Conservation (phyloP, 1,140 invertebrate species). For the honey bee (Apis mellifera) region Amel_HAv3.1 CM009940.2:8826001-8826500, state of each 20-base stretch:
- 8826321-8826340: background rate
- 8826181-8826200: background rate
- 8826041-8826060: slow-evolving; percentile 13
- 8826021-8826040: slow-evolving; percentile 28
- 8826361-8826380: slow-evolving; percentile 49
- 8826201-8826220: too few relatives aligned
- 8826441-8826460: slow-evolving; percentile 51
- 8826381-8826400: slow-evolving; percentile 52
- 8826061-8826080: slow-evolving; percentile 34
- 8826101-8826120: slow-evolving; percentile 4
- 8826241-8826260: background rate
- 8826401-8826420: slow-evolving; percentile 57
- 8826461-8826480: slow-evolving; percentile 54
- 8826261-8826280: background rate
- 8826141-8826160: slow-evolving; percentile 49
- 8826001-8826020: background rate
- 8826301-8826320: background rate
- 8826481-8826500: slow-evolving; percentile 62
- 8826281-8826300: background rate
- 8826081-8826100: slow-evolving; percentile 48
- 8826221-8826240: background rate
- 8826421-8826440: slow-evolving; percentile 71
- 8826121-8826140: slow-evolving; percentile 17
- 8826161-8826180: slow-evolving; percentile 27
- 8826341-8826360: background rate